Evolutionary conservation across 2,888 invertebrate species (phyloP).

Genomic region (Ctena decussata): DNA sequence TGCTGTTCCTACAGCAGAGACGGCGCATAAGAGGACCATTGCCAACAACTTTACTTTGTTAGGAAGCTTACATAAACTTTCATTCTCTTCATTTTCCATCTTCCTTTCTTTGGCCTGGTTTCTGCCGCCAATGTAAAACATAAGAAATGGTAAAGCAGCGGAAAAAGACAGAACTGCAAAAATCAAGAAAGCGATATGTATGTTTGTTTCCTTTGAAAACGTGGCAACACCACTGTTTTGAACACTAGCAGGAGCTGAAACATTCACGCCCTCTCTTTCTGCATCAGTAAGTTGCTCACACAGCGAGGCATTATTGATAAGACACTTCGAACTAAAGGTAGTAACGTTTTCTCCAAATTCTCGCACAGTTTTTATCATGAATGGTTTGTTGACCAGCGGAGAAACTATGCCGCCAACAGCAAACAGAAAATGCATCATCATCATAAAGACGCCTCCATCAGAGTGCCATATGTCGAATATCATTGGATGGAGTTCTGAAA

Average conservation of each 20-base stretch:
- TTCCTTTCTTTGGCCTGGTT: not conserved
- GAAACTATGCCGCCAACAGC: conserved; percentile 18
- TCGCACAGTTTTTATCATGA: not conserved
- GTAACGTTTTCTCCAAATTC: no score
- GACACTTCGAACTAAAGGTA: no score
- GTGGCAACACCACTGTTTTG: no score
- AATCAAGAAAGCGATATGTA: conserved; percentile 49
- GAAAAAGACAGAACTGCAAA: conserved; percentile 19
- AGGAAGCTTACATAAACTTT: not conserved
- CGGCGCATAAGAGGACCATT: not conserved
- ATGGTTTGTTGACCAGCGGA: conserved; percentile 19
- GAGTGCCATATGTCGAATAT: conserved; percentile 18
- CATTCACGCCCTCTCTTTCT: no score
- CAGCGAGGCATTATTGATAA: no score
- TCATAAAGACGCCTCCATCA: conserved; percentile 1
- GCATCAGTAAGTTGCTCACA: no score
- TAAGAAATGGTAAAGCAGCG: conserved; percentile 23
- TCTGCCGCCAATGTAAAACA: not conserved
- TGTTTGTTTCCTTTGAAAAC: not conserved
- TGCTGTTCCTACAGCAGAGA: conserved; percentile 19
- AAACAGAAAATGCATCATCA: conserved; percentile 15
- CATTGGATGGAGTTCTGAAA: not conserved
- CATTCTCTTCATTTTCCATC: not conserved
- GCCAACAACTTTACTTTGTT: not conserved
- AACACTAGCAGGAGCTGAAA: no score